phyloP scores from a whole-genome alignment of 2,797 vertebrate genomes.

The Liparis tanakae region DNA sequence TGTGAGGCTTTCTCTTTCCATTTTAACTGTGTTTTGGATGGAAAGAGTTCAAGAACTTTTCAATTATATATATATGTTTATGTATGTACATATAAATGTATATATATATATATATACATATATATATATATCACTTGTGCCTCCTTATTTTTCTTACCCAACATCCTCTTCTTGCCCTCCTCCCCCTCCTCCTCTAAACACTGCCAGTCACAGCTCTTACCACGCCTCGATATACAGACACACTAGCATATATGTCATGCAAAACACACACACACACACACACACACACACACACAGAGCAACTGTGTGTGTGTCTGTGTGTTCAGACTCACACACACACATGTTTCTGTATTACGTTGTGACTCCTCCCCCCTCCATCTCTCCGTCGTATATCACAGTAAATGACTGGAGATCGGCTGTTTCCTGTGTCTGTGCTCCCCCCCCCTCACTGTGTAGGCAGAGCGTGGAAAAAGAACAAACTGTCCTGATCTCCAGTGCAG shows the following conservation, averaged over 20 bases:
- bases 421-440: constrained; percentile 67
- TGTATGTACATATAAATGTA: background rate
- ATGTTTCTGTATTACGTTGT: constrained; percentile 43
- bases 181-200: constrained; percentile 38
- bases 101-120: background rate
- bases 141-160: constrained; percentile 18
- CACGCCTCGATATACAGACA: constrained; percentile 25
- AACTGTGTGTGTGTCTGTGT: constrained; percentile 32
- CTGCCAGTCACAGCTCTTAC: constrained; percentile 62
- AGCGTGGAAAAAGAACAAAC: constrained; percentile 64
- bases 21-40: background rate
- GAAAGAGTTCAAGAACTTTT: constrained; percentile 5
- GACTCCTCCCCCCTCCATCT: constrained; percentile 16
- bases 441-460: constrained; percentile 43
- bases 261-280: constrained; percentile 15
- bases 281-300: background rate
- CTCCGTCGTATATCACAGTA: constrained; percentile 50
- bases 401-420: constrained; percentile 59
- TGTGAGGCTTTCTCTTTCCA: no score
- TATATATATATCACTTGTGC: constrained; percentile 11
- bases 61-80: background rate
- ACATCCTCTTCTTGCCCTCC: constrained; percentile 33
- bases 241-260: constrained; percentile 7
- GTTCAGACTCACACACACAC: background rate
- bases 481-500: constrained; percentile 38